These are phyloP conservation scores for Clarias macrocephalus DNA, from an alignment of 2,113 vertebrate species.

Conservation along the genomic window DNA sequence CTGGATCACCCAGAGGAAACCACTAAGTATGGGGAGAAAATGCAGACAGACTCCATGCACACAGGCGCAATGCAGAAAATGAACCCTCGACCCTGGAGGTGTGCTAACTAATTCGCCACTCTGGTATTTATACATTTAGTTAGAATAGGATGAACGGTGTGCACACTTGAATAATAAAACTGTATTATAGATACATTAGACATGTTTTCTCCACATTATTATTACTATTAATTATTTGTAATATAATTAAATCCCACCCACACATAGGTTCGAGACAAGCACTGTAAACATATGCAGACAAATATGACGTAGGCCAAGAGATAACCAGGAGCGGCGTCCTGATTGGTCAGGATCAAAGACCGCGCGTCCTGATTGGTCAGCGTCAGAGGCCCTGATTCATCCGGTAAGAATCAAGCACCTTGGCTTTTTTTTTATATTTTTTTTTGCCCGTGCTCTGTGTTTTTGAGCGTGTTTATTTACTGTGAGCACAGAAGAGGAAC, in stretches of 20 bases:
- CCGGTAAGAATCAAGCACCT: conserved; percentile 31
- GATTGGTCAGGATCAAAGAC: neutral
- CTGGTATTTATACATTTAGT: neutral
- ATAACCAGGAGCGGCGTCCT: neutral
- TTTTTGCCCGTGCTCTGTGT: neutral
- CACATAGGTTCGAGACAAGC: neutral
- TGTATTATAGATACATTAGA: neutral
- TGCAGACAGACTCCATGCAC: too few species aligned
- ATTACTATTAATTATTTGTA: neutral
- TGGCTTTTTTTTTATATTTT: neutral
- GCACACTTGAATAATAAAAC: neutral
- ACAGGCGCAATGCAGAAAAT: too few species aligned
- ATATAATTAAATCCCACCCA: neutral
- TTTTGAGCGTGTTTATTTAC: neutral
- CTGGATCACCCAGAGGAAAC: too few species aligned
- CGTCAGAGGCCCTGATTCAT: conserved; percentile 26
- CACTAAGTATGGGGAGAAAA: too few species aligned
- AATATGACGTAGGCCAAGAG: too few species aligned
- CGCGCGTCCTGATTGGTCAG: conserved; percentile 39
- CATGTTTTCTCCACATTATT: neutral
- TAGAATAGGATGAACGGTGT: neutral
- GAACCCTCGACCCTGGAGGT: too few species aligned
- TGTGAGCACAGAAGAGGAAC: neutral
- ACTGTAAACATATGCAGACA: neutral
- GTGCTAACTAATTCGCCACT: too few species aligned